These are phyloP conservation scores for Hirtodrosophila trivittata DNA, from an alignment of 2,888 invertebrate species.

Conservation along the genomic window DNA sequence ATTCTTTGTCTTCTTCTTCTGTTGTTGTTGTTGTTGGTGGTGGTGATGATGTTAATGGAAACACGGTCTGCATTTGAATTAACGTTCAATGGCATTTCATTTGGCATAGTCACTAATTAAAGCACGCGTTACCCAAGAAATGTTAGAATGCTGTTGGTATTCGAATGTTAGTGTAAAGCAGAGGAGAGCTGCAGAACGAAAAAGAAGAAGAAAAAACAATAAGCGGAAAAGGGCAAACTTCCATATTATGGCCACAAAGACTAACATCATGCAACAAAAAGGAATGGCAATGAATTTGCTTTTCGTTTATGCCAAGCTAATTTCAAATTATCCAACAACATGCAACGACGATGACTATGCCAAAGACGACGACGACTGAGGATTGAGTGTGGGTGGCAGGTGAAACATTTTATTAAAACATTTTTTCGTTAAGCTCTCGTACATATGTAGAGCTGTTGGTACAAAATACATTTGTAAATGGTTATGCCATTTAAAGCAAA, in stretches of 20 bases:
- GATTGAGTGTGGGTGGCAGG: constrained; percentile 11
- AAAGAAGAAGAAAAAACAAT: constrained; percentile 16
- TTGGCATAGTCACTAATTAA: constrained; percentile 61
- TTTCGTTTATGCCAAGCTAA: constrained; percentile 32
- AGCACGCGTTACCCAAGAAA: constrained; percentile 36
- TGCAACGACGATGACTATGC: constrained; percentile 49
- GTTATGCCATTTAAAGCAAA: constrained; percentile 8
- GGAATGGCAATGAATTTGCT: constrained; percentile 20
- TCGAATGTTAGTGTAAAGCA: no score
- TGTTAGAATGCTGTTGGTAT: constrained; percentile 36
- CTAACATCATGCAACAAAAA: constrained; percentile 7
- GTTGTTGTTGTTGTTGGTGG: constrained; percentile 21
- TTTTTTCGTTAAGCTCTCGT: constrained; percentile 2
- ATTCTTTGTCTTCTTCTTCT: no score
- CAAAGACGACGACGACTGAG: constrained; percentile 7
- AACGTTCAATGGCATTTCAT: constrained; percentile 68
- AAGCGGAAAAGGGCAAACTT: constrained; percentile 47
- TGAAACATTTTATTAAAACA: constrained; percentile 18
- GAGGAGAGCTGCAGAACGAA: constrained; percentile 31
- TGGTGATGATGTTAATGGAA: constrained; percentile 50
- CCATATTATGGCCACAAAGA: no score
- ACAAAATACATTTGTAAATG: constrained; percentile 41
- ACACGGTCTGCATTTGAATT: constrained; percentile 70
- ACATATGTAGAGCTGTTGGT: constrained; percentile 14
- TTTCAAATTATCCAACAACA: constrained; percentile 64